Percentiles rank a stretch among this genome's conserved stretches.
These are phyloP conservation scores for Atta cephalotes DNA, from an alignment of 1,140 invertebrate genomes.

Conservation along the genomic window DNA sequence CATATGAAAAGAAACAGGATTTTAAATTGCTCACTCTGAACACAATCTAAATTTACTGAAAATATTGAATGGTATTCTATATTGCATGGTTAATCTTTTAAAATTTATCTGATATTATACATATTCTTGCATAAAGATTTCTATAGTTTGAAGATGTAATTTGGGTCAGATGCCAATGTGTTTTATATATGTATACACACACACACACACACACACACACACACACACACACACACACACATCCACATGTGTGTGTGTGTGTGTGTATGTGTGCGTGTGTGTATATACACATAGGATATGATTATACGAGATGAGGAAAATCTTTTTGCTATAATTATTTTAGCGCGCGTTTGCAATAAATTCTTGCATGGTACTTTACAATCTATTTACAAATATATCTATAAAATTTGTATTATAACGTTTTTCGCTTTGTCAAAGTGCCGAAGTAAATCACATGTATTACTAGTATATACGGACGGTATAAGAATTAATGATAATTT, in stretches of 20 bases:
- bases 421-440: conserved; percentile 18
- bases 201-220: too few species aligned
- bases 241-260: too few species aligned
- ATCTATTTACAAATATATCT: conserved; percentile 32
- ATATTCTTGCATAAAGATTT: conserved; percentile 10
- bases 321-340: background rate
- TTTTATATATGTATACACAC: background rate
- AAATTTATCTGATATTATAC: background rate
- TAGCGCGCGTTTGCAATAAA: background rate
- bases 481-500: conserved; percentile 38
- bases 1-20: background rate
- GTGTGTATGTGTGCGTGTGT: too few species aligned
- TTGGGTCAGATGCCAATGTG: background rate
- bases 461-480: conserved; percentile 25
- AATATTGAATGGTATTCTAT: background rate
- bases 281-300: background rate
- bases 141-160: conserved; percentile 3
- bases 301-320: background rate
- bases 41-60: background rate
- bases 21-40: conserved; percentile 1
- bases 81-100: background rate
- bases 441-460: conserved; percentile 8
- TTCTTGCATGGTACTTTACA: conserved; percentile 18
- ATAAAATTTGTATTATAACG: conserved; percentile 47
- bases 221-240: too few species aligned